A percentile compares a stretch with the other conserved stretches of the same genome.
Conservation (phyloP, 2,797 vertebrate species). For the Liasis olivaceus region DNA sequence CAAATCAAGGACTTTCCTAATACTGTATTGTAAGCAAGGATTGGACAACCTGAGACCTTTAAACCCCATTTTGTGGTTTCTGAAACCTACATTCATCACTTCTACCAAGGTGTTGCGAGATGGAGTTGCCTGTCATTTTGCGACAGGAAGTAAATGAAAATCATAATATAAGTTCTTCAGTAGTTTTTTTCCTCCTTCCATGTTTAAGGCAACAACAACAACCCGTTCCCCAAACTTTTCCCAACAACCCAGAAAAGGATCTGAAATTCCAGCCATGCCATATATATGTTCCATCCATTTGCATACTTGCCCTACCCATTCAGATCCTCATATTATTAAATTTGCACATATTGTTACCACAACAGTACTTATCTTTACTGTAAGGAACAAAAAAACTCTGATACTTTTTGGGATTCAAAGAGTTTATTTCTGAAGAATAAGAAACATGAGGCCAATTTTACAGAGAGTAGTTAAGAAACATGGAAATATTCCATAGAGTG, state of each 20-base stretch:
- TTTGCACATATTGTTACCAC: neutral
- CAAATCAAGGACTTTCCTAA: too few relatives aligned
- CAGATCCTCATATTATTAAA: neutral
- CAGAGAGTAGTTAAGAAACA: slow-evolving; percentile 54
- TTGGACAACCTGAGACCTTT: too few relatives aligned
- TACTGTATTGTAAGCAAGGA: too few relatives aligned
- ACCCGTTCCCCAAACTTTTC: neutral
- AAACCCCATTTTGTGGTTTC: too few relatives aligned
- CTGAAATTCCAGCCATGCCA: neutral
- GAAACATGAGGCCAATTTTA: slow-evolving; percentile 56
- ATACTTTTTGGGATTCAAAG: neutral
- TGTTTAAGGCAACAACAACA: neutral
- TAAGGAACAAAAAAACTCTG: neutral
- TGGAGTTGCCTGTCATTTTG: too few relatives aligned
- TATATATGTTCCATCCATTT: neutral
- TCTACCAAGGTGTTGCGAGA: too few relatives aligned
- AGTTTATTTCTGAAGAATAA: slow-evolving; percentile 40
- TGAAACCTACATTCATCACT: too few relatives aligned
- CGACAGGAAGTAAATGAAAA: too few relatives aligned
- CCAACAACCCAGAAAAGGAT: neutral
- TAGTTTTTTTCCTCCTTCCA: too few relatives aligned
- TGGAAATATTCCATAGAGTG: slow-evolving; percentile 51
- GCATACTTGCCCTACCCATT: neutral
- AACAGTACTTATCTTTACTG: neutral
- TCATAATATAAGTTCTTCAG: too few relatives aligned